Base-by-base conservation (phyloP, 2,797 vertebrate species). In the Acanthurus tractus region DNA sequence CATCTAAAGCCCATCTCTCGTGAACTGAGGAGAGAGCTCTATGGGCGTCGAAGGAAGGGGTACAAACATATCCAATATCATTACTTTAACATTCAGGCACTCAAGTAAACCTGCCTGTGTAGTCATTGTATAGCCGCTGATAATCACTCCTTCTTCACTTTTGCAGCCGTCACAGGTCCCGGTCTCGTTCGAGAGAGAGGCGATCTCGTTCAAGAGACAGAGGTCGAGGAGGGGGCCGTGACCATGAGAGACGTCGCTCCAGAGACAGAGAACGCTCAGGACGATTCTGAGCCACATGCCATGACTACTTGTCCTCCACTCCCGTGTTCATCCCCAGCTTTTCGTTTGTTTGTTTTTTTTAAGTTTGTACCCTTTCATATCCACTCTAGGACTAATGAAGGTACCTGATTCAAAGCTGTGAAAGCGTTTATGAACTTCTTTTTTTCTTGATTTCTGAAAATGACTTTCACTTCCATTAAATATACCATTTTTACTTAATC, bases 1-100 rank as follows among this genome's bases (percentile, higher is more conserved):
- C 98, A 99, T 80, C 95, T 99, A 89, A 99, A 99, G 93, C 98
- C 98, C 0, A 99, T 99, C 76, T 99, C 98, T 42, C 94, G 97
- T 42, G 98, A 99, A 89, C 94, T 99, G 42, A 95, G 98, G n/a
- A 94, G 98, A 1, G 97, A 99, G 85, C 88, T 99, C 82, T 99
- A 99, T 0, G 98, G 98, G 11, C 96, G 98, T 0, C 96, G 97
- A 46, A 96, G 96, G 84, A 99, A 99, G 96, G 96, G 97, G 98
- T 99, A 88, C 86, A 87, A 8, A 11, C 25, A 29, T 29, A 29
- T 29, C 25, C 25, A 3, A 29, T 29, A 29, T 4, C 0, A 6
- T 64, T 45, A 12, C 40, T 0, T 44, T 49, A 15, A 38, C 53
- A 20, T 34, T 57, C 12, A 25, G 4, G 11, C 20, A 42, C 15